phyloP scores from a whole-genome alignment of 2,797 vertebrate genomes.

The Heterohyrax brucei region DNA sequence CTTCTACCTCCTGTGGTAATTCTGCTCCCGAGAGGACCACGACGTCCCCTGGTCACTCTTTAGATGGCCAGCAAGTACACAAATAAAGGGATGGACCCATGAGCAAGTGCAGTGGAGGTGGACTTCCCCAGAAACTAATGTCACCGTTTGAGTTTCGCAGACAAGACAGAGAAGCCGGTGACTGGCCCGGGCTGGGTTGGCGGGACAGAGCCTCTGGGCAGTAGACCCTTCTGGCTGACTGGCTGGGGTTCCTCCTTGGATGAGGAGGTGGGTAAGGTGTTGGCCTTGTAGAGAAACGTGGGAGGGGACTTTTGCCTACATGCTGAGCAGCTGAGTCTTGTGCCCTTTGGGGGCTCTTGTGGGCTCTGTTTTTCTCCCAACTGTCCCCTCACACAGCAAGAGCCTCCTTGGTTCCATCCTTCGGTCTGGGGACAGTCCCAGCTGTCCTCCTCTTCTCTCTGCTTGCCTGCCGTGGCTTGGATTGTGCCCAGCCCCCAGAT shows the following conservation, averaged over 20 bases:
- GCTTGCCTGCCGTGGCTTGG: too few relatives aligned
- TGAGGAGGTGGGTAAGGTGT: constrained; percentile 21
- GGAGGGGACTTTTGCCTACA: neutral
- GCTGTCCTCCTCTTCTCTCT: fast-evolving
- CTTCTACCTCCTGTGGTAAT: neutral
- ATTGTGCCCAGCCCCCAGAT: neutral
- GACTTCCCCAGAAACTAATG: neutral
- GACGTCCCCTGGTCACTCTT: neutral
- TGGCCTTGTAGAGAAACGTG: neutral
- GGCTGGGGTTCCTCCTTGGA: neutral
- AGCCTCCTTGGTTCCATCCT: neutral
- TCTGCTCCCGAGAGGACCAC: neutral
- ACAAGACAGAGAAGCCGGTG: neutral
- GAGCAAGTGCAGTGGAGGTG: neutral
- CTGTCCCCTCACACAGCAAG: neutral
- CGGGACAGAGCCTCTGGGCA: neutral
- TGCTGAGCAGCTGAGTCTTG: neutral
- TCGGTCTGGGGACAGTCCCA: neutral
- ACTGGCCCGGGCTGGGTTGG: neutral
- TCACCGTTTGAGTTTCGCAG: neutral
- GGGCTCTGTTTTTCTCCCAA: neutral
- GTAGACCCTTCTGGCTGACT: neutral
- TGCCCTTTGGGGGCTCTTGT: neutral
- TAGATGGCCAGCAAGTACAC: neutral
- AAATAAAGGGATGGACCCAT: neutral